phyloP scores from a whole-genome alignment of 92 coral and sea anemone species.

The Micromussa lordhowensis region DNA sequence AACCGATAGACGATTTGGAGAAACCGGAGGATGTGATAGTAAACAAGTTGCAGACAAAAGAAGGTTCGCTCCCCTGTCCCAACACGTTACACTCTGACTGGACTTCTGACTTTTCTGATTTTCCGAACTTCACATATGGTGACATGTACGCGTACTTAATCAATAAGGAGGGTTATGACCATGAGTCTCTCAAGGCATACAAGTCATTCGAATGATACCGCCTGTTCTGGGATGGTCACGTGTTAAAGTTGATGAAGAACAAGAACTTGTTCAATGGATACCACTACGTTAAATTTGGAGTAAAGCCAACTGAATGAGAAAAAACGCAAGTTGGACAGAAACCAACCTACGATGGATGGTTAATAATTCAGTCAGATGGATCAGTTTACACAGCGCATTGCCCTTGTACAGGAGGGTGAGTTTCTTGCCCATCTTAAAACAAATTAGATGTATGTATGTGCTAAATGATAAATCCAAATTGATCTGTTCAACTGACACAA shows the following conservation, averaged over 20 bases:
- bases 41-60: not conserved
- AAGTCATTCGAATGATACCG: too few relatives aligned
- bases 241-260: conserved; percentile 14
- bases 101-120: conserved; percentile 1
- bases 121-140: conserved; percentile 1
- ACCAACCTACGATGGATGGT: conserved; percentile 46
- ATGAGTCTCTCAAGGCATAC: conserved; percentile 4
- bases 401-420: conserved; percentile 57
- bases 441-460: conserved; percentile 6
- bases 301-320: conserved; percentile 55
- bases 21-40: not conserved
- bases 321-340: conserved; percentile 17
- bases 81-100: conserved; percentile 17
- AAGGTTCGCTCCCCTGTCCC: not conserved
- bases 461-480: conserved; percentile 16
- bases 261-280: conserved; percentile 13
- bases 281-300: conserved; percentile 32
- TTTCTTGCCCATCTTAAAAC: conserved; percentile 9
- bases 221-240: not conserved
- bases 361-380: conserved; percentile 36
- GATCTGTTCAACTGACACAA: conserved; percentile 9
- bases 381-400: conserved; percentile 46
- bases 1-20: too few relatives aligned
- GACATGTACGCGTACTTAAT: conserved; percentile 7
- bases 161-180: not conserved